phyloP scores from a whole-genome alignment of 2,888 invertebrate genomes.

The Dolomedes plantarius region DNA sequence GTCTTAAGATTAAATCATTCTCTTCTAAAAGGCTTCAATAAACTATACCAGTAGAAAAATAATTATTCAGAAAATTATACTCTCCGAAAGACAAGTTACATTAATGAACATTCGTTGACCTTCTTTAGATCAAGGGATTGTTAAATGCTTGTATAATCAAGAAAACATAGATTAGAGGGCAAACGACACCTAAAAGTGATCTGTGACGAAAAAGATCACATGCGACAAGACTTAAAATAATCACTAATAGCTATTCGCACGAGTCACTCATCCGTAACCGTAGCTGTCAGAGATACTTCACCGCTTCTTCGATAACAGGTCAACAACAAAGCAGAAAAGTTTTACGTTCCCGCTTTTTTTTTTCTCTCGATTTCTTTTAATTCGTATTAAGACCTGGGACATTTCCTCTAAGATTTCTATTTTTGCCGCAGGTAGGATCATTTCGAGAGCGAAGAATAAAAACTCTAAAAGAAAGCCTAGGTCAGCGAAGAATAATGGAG shows the following conservation, averaged over 20 bases:
- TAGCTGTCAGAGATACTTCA: constrained; percentile 35
- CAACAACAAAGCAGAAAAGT: constrained; percentile 6
- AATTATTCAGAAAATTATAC: too few species aligned
- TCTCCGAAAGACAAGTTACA: too few species aligned
- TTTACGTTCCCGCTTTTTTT: not conserved
- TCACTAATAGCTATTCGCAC: constrained; percentile 17
- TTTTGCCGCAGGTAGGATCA: constrained; percentile 8
- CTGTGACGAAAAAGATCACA: not conserved
- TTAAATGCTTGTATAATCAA: too few species aligned
- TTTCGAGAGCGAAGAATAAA: constrained; percentile 1
- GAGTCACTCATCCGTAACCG: constrained; percentile 45
- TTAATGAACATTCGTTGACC: too few species aligned
- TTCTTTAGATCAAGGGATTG: too few species aligned
- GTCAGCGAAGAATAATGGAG: constrained; percentile 10
- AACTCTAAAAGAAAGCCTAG: constrained; percentile 19
- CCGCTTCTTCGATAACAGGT: constrained; percentile 24
- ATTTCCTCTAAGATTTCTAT: constrained; percentile 7
- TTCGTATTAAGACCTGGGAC: constrained; percentile 5
- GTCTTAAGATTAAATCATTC: too few species aligned
- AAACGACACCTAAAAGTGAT: not conserved
- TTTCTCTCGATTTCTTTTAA: constrained; percentile 17
- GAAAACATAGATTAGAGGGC: not conserved
- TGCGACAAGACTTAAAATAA: constrained; percentile 7
- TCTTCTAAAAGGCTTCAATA: too few species aligned
- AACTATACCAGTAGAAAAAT: too few species aligned